A percentile compares a stretch with the other conserved stretches of the same genome.
Conservation (phyloP, 2,888 invertebrate species). For the Lymantria dispar region DNA sequence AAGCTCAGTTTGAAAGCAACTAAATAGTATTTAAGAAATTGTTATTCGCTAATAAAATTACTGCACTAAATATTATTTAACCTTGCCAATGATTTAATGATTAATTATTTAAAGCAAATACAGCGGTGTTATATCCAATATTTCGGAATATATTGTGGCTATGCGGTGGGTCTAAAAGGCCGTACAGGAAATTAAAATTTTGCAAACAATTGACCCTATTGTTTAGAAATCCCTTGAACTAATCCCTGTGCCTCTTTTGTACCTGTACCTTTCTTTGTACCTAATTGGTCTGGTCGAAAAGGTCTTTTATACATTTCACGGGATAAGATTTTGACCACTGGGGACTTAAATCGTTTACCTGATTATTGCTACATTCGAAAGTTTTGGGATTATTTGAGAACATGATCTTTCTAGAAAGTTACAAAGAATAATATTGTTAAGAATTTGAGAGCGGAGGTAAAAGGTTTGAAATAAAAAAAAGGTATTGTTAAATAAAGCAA, state of each 20-base stretch:
- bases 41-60: not conserved
- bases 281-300: conserved; percentile 28
- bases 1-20: too few species aligned
- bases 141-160: not conserved
- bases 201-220: conserved; percentile 38
- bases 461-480: not conserved
- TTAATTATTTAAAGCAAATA: not conserved
- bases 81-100: not conserved
- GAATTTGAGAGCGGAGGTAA: not conserved
- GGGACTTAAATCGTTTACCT: conserved; percentile 31
- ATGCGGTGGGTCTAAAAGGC: conserved; percentile 37
- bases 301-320: conserved; percentile 24
- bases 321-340: conserved; percentile 29
- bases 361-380: conserved; percentile 22
- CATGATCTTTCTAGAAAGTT: not conserved
- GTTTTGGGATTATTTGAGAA: conserved; percentile 12
- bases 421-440: not conserved
- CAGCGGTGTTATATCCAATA: not conserved
- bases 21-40: too few species aligned
- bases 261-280: conserved; percentile 34
- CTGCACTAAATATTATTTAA: not conserved
- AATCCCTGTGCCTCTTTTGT: conserved; percentile 25
- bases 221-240: conserved; percentile 38
- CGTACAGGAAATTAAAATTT: conserved; percentile 31
- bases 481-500: not conserved